Evolutionary conservation across 2,797 vertebrate species (phyloP), one percentile per base, ranked within the genome.

Genomic region (Tragelaphus eurycerus): DNA sequence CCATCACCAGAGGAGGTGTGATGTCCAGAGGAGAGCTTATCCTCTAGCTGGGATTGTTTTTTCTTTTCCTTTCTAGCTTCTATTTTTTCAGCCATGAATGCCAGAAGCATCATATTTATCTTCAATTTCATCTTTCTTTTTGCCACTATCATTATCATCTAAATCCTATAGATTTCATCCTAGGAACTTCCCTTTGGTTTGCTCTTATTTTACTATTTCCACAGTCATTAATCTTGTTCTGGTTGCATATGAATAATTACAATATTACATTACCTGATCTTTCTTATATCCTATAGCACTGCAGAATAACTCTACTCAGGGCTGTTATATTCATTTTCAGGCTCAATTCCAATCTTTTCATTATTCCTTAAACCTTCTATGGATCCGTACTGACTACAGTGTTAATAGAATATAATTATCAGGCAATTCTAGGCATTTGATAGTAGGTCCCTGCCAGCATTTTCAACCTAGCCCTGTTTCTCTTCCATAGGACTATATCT

Each of bases 111-210:
- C 50, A 19, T 82, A 52, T 71, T 84, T 71, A 27, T 86, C 91
- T 87, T 96, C 55, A 57, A 11, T 74, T 54, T 96, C 12, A 38
- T 94, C 64, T 93, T 96, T 25, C 67, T 78, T 93, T 97, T 92
- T 90, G n/a, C 67, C 43, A 82, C 50, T 60, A 55, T 14, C 50
- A 71, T 85, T 85, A 71, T 43, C 78, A 90, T 64, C 85, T 92
- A 83, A 91, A n/a, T 64, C 21, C 23, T 83, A 14, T 74, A 71
- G 43, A 64, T 90, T 52, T n/a, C 13, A n/a, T 89, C 19, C 85
- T 93, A 34, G 67, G 55, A 86, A 48, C n/a, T 34, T 12, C 46
- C 92, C 34, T 60, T 93, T 86, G 62, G 67, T 64, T 88, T 87
- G 91, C 14, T 92, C 4, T 83, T 95, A 55, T 84, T 95, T 93